Evolutionary conservation across 2,888 invertebrate species (phyloP).

Genomic region (Meandrusa payeni): DNA sequence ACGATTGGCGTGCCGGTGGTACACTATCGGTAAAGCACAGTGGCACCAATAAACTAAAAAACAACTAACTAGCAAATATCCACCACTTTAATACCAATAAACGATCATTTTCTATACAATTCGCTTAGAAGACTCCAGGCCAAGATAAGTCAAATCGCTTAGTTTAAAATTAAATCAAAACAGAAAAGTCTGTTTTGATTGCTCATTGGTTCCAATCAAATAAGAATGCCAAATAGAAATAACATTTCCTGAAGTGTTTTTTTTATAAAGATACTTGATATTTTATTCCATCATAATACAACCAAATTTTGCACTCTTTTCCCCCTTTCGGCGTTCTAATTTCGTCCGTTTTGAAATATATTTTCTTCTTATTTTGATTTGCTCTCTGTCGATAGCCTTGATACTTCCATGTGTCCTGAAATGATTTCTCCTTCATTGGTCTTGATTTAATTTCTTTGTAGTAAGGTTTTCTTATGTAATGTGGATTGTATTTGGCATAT

Average conservation of each 20-base stretch:
- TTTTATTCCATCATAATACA: slow-evolving; percentile 56
- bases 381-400: neutral
- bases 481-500: neutral
- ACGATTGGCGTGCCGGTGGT: no score
- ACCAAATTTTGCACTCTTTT: slow-evolving; percentile 55
- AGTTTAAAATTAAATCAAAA: no score
- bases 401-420: neutral
- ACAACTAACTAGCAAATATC: no score
- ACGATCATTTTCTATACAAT: no score
- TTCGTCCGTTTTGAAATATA: slow-evolving; percentile 45
- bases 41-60: no score
- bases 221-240: no score
- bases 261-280: slow-evolving; percentile 52
- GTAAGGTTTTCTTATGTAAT: neutral
- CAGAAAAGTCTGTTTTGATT: no score
- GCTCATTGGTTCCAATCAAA: no score
- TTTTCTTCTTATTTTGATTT: slow-evolving; percentile 20
- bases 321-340: slow-evolving; percentile 38
- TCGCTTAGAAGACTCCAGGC: no score
- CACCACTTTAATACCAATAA: no score
- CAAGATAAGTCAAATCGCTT: no score
- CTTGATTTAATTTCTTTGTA: slow-evolving; percentile 2
- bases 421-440: neutral
- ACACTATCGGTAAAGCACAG: no score
- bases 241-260: neutral